Conservation (phyloP, 2,113 vertebrate species). For the Amazona guildingii region DNA sequence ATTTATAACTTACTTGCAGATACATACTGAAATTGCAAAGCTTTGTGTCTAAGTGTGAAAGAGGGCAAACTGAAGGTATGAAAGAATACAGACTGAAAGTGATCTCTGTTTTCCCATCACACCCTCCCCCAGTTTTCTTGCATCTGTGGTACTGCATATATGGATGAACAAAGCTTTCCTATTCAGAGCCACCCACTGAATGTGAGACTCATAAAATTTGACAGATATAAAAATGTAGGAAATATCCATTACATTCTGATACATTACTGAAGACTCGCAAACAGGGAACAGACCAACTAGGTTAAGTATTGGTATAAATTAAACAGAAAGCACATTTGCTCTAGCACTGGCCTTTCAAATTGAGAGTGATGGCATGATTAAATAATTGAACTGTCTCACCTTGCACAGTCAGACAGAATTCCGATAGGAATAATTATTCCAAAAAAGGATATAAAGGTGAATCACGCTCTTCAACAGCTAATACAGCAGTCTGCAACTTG, state of each 20-base stretch:
- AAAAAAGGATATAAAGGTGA: slow-evolving; percentile 3
- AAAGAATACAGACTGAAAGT: neutral
- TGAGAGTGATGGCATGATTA: slow-evolving; percentile 38
- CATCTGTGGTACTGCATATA: neutral
- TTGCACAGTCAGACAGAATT: slow-evolving; percentile 45
- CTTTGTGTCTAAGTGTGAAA: neutral
- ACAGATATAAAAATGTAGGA: slow-evolving; percentile 29
- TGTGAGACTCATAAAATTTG: slow-evolving; percentile 2
- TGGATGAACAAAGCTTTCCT: neutral
- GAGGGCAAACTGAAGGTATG: neutral
- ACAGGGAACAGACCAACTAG: slow-evolving; percentile 35
- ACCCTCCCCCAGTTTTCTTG: neutral
- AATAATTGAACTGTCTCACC: slow-evolving; percentile 54
- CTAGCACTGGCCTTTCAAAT: slow-evolving; percentile 40
- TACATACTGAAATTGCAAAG: neutral
- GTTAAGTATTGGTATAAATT: slow-evolving; percentile 65
- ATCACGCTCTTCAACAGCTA: neutral
- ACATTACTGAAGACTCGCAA: neutral
- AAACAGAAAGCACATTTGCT: slow-evolving; percentile 57
- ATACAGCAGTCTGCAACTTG: neutral
- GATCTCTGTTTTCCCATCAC: neutral
- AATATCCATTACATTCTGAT: slow-evolving; percentile 25
- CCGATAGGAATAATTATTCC: slow-evolving; percentile 24
- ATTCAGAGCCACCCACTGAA: neutral
- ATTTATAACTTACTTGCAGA: neutral